A percentile compares a stretch with the other conserved stretches of the same genome.
Conservation (phyloP, 2,797 vertebrate genomes). For the Pyrocephalus nanus region DNA sequence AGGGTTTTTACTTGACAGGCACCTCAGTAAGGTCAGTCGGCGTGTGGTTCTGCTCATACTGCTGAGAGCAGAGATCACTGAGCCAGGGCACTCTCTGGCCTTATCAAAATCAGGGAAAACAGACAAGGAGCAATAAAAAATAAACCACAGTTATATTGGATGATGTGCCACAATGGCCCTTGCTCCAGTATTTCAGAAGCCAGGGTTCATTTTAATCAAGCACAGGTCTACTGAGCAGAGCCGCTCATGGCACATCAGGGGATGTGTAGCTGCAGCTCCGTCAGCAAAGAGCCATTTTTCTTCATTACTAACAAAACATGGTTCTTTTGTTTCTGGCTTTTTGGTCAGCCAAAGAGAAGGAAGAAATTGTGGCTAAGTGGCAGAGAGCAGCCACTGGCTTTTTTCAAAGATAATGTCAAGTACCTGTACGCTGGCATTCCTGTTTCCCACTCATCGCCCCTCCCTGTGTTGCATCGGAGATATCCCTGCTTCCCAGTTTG, state of each 20-base stretch:
- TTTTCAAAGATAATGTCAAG: background rate
- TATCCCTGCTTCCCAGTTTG: rapidly evolving
- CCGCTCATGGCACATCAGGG: background rate
- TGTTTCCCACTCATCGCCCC: background rate
- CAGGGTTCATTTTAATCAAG: background rate
- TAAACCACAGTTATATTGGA: background rate
- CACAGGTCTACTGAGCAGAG: background rate
- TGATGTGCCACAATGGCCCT: background rate
- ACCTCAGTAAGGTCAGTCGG: background rate
- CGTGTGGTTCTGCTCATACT: background rate
- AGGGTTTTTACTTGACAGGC: background rate
- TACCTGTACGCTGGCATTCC: background rate
- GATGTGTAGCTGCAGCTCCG: rapidly evolving
- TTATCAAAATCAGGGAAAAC: slow-evolving; percentile 6
- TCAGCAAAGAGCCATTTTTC: background rate
- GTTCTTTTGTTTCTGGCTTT: background rate
- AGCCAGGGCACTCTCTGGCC: background rate
- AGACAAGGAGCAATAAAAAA: background rate
- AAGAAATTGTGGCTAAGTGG: background rate
- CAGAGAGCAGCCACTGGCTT: background rate
- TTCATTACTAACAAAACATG: background rate
- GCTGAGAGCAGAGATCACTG: background rate
- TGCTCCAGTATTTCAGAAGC: background rate
- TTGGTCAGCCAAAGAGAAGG: background rate
- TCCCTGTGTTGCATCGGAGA: background rate